A percentile compares a stretch with the other conserved stretches of the same genome.
phyloP scores from a whole-genome alignment of 1,140 invertebrate genomes.

The Drosophila cardini region DNA sequence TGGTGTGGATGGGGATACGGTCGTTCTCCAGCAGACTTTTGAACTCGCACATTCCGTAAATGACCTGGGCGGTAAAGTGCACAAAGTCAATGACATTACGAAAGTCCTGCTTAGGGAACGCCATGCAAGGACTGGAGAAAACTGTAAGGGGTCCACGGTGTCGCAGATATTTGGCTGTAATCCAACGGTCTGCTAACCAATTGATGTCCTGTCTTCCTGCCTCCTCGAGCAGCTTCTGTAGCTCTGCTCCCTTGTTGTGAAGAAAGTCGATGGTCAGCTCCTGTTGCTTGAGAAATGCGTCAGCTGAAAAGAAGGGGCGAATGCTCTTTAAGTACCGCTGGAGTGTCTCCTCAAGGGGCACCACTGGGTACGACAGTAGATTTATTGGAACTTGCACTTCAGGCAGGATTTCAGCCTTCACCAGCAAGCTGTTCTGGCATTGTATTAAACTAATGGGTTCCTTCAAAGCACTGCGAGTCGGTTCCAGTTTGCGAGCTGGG shows the following conservation, averaged over 20 bases:
- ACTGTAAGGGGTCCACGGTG: constrained; percentile 90
- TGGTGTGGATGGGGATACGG: constrained; percentile 90
- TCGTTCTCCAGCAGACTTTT: constrained; percentile 89
- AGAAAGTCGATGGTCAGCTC: constrained; percentile 89
- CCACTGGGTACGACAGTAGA: constrained; percentile 46
- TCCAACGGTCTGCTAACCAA: constrained; percentile 93
- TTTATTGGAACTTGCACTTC: background rate
- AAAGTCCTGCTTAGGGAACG: constrained; percentile 90
- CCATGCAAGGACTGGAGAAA: constrained; percentile 91
- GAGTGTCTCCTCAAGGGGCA: constrained; percentile 42
- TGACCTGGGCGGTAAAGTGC: constrained; percentile 89
- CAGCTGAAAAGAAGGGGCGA: constrained; percentile 21
- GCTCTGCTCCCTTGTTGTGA: constrained; percentile 87
- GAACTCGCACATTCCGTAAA: constrained; percentile 89
- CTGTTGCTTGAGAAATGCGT: constrained; percentile 6
- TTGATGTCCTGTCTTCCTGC: constrained; percentile 87
- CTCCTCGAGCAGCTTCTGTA: constrained; percentile 89
- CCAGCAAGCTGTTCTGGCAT: background rate
- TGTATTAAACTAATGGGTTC: background rate
- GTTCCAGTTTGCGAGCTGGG: background rate
- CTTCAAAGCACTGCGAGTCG: background rate
- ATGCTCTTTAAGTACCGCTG: constrained; percentile 50
- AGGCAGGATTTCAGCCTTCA: background rate
- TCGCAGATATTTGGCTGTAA: constrained; percentile 90
- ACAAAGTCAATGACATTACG: constrained; percentile 87